Evolutionary conservation across 2,888 invertebrate species (phyloP), one percentile per base, ranked within the genome.

Genomic region (Pterostichus madidus): DNA sequence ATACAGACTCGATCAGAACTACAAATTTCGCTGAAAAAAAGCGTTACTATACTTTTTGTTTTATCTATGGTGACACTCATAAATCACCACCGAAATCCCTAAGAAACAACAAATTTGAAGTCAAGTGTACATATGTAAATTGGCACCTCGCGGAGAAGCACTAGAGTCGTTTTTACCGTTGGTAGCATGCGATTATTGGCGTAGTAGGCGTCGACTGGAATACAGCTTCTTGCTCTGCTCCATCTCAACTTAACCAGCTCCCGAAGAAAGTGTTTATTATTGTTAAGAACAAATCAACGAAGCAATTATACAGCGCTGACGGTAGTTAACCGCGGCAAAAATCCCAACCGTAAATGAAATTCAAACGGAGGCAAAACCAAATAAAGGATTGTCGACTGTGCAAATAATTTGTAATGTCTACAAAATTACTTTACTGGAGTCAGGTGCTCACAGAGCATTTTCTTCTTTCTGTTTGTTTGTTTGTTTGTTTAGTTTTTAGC

Each of bases 201-300:
- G 31, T 52, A 68, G 80, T 80, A 80, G 80, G 80, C 80, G 80
- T 80, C 17, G 68, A 80, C 68, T 71, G 39, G 24, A 24, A 1
- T 24, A 24, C 24, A 35, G 61, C 44, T 32, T 35, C 39, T 35
- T 59, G 61, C 31, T 13, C 61, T 39, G 49, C 17, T 46, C 13
- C 10, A 24, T 13, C 56, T 17, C 46, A 11, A 35, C 77, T 53
- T 53, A 77, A 61, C 44, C 44, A 52, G 52, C 53, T 56, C 44
- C 80, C 15, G 71, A 80, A 80, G 80, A 80, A 80, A 80, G 80
- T 80, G 80, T 80, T 80, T 80, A 80, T 80, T 71, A 80, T 80
- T 80, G 80, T 52, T 80, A 80, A 71, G 56, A 80, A 80, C 80
- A 80, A 80, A 80, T 73, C 68, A 80, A 80, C 56, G n/a, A 49